A percentile compares a stretch with the other conserved stretches of the same genome.
Evolutionary conservation across 2,888 invertebrate genomes (phyloP).

Genomic region (Sepiola atlantica): DNA sequence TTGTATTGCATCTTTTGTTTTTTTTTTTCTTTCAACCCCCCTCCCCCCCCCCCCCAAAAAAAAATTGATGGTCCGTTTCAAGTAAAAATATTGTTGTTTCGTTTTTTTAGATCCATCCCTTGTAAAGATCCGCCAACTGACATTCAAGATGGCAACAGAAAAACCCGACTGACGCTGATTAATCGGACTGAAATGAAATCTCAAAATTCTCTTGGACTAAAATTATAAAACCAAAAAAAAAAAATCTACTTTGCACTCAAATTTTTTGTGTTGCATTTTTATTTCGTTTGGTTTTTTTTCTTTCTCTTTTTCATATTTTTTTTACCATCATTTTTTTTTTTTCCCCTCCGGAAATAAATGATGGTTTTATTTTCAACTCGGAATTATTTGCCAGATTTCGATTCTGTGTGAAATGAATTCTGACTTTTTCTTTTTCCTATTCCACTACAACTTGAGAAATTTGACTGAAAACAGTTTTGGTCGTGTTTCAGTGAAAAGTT

Average conservation of each 20-base stretch:
- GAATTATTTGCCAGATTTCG: not conserved
- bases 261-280: slow-evolving; percentile 7
- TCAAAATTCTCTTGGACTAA: slow-evolving; percentile 11
- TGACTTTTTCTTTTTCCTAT: not conserved
- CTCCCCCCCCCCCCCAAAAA: too few species aligned
- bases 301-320: not conserved
- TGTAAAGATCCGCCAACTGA: slow-evolving; percentile 19
- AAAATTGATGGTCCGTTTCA: not conserved
- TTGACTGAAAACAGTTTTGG: not conserved
- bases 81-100: not conserved
- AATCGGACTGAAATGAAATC: not conserved
- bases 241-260: not conserved
- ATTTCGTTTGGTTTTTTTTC: not conserved
- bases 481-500: not conserved
- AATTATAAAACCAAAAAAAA: not conserved
- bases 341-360: too few species aligned
- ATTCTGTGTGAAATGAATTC: not conserved
- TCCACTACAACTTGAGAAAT: not conserved
- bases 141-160: not conserved
- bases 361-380: not conserved
- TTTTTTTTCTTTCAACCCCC: not conserved
- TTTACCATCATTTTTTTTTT: too few species aligned
- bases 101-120: not conserved
- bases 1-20: not conserved
- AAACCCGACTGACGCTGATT: not conserved